Conservation (phyloP, 2,113 vertebrate genomes). For the Myrmecophaga tridactyla region DNA sequence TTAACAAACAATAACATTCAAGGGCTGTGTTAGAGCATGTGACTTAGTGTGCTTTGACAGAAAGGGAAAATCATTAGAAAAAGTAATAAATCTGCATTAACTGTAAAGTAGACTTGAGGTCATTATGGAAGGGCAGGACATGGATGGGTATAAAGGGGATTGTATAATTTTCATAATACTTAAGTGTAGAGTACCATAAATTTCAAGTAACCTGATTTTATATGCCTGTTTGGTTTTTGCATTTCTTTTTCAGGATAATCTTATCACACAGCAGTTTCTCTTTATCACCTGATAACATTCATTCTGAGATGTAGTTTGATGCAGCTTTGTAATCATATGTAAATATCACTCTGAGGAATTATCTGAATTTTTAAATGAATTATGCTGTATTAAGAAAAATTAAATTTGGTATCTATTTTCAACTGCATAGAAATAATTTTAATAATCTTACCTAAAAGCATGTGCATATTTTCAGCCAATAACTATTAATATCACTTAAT, state of each 20-base stretch:
- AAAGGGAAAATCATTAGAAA: background rate
- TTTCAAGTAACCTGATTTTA: constrained; percentile 47
- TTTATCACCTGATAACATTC: background rate
- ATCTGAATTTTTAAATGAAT: constrained; percentile 50
- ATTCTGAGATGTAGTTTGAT: constrained; percentile 46
- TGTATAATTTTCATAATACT: constrained; percentile 34
- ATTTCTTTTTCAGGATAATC: background rate
- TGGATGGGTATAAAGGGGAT: background rate
- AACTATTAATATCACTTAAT: constrained; percentile 17
- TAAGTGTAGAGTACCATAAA: background rate
- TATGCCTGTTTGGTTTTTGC: background rate
- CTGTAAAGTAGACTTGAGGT: background rate
- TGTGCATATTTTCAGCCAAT: constrained; percentile 23
- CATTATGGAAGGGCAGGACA: background rate
- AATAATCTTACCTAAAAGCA: constrained; percentile 2
- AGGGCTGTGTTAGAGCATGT: background rate
- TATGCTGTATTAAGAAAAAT: background rate
- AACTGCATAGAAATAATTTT: background rate
- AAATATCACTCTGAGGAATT: background rate
- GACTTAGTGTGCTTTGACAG: background rate
- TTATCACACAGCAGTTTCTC: constrained; percentile 43
- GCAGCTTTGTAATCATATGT: constrained; percentile 5
- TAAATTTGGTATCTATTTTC: constrained; percentile 19
- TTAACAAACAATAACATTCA: background rate
- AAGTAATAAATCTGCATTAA: background rate